Evolutionary conservation across 2,888 invertebrate species (phyloP).

Genomic region (Scaptodrosophila latifasciaeformis): DNA sequence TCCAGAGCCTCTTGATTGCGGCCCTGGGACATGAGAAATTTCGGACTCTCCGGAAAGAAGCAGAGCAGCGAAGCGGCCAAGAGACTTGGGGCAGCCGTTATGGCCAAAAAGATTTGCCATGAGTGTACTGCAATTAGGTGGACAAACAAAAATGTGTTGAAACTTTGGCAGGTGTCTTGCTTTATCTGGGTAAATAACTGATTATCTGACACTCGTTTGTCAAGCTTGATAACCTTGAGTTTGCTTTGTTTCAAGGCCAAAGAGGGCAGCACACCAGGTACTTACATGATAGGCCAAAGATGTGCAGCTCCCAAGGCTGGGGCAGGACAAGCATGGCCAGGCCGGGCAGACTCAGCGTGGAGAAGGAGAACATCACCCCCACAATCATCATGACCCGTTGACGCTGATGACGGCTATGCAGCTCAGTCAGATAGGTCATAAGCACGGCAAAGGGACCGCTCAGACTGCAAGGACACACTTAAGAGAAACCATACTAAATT

Average conservation of each 20-base stretch:
- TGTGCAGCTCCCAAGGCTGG: slow-evolving; percentile 76
- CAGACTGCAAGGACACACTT: slow-evolving; percentile 73
- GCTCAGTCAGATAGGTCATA: slow-evolving; percentile 83
- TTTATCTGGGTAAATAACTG: too few relatives aligned
- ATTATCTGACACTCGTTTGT: too few relatives aligned
- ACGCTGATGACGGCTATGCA: slow-evolving; percentile 81
- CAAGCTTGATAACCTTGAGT: too few relatives aligned
- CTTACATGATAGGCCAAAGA: slow-evolving; percentile 72
- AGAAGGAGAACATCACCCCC: slow-evolving; percentile 81
- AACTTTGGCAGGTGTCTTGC: too few relatives aligned
- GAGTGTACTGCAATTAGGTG: slow-evolving; percentile 56
- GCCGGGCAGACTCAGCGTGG: slow-evolving; percentile 80
- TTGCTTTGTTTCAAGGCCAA: slow-evolving; percentile 24
- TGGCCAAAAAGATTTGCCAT: slow-evolving; percentile 63
- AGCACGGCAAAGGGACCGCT: slow-evolving; percentile 85
- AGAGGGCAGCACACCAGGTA: slow-evolving; percentile 5
- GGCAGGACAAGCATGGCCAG: slow-evolving; percentile 85
- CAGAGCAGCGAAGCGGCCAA: slow-evolving; percentile 39
- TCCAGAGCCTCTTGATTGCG: slow-evolving; percentile 67
- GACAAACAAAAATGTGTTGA: too few relatives aligned
- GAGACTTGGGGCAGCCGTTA: slow-evolving; percentile 55
- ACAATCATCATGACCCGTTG: slow-evolving; percentile 80
- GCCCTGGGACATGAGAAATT: slow-evolving; percentile 71
- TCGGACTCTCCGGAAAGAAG: slow-evolving; percentile 71
- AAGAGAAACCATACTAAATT: background rate